Evolutionary conservation across 2,113 vertebrate species (phyloP).

Genomic region (Axis porcinus): DNA sequence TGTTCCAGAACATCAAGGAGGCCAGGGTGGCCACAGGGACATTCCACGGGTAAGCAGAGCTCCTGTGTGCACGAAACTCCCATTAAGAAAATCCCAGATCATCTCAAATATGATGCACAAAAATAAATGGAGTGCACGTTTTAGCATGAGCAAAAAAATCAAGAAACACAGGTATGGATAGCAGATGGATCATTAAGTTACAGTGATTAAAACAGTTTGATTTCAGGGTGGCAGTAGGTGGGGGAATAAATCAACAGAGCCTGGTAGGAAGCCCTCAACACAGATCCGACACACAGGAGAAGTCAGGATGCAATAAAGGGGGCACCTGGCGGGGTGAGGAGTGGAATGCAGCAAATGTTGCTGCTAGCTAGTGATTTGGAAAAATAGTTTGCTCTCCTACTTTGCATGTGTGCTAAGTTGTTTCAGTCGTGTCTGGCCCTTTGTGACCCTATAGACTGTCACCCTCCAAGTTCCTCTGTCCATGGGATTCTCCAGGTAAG

Average conservation of each 20-base stretch:
- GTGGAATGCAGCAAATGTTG: rapidly evolving
- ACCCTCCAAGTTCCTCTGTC: background rate
- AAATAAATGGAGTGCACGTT: rapidly evolving
- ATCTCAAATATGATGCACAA: background rate
- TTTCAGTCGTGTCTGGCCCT: rapidly evolving
- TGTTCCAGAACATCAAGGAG: background rate
- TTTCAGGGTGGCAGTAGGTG: rapidly evolving
- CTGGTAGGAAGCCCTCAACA: background rate
- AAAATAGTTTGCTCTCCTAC: rapidly evolving
- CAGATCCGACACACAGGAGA: rapidly evolving
- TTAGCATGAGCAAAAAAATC: background rate
- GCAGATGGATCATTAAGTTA: rapidly evolving
- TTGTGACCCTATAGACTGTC: background rate
- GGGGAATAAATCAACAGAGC: too few relatives aligned
- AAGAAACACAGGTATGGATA: rapidly evolving
- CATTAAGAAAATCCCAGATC: background rate
- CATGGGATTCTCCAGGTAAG: background rate
- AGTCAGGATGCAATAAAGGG: rapidly evolving
- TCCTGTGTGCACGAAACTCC: too few relatives aligned
- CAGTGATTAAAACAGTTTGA: rapidly evolving
- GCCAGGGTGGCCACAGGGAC: background rate
- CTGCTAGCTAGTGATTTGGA: rapidly evolving
- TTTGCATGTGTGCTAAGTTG: background rate
- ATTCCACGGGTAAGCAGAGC: background rate
- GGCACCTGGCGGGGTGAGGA: rapidly evolving